These are phyloP conservation scores for Parauchenoglanis ngamensis DNA, from an alignment of 2,797 vertebrate genomes.

Conservation along the genomic window DNA sequence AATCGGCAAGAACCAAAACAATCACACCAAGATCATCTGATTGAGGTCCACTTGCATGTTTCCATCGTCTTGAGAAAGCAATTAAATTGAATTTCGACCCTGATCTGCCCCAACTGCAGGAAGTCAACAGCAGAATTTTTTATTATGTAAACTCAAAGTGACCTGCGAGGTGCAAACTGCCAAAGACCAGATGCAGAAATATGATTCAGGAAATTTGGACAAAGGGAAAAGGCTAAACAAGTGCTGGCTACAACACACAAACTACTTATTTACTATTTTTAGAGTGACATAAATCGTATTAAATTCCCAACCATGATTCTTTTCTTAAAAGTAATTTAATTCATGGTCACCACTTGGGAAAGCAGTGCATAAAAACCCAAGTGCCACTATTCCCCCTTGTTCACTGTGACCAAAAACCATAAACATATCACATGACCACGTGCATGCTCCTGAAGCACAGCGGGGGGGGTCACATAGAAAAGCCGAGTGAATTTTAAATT, in stretches of 20 bases:
- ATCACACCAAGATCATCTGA: neutral
- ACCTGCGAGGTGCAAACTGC: slow-evolving; percentile 1
- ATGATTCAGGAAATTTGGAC: neutral
- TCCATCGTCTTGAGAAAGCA: neutral
- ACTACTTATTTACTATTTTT: neutral
- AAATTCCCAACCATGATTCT: neutral
- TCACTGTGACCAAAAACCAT: neutral
- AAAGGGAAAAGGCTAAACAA: neutral
- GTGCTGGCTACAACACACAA: neutral
- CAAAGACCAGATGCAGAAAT: neutral
- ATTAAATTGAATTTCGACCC: neutral
- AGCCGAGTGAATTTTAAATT: neutral
- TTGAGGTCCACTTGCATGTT: neutral
- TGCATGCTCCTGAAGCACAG: neutral
- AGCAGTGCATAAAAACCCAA: neutral
- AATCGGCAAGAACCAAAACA: neutral
- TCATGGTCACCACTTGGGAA: neutral
- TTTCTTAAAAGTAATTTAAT: neutral
- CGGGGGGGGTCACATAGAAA: too few relatives aligned
- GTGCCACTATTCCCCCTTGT: neutral
- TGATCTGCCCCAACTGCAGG: neutral
- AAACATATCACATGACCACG: neutral
- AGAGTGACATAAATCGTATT: neutral
- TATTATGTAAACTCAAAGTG: neutral
- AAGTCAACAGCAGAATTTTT: neutral